Conservation (phyloP, 2,113 vertebrate species). For the Ailurus styani region DNA sequence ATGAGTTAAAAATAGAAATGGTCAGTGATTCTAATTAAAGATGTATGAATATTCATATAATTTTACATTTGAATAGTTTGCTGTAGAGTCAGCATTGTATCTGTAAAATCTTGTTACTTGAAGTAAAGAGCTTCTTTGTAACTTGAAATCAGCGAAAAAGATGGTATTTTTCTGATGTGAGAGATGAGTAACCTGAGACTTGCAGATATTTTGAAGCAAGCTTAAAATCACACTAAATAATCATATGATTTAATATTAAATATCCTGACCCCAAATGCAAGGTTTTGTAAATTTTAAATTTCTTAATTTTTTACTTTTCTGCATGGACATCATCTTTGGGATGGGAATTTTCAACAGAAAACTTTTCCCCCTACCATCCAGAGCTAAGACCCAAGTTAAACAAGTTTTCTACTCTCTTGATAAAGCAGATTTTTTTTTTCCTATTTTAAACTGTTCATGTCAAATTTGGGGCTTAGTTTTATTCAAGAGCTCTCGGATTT, state of each 20-base stretch:
- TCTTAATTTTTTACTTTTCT: neutral
- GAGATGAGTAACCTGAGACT: neutral
- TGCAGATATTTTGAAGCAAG: neutral
- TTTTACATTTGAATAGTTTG: neutral
- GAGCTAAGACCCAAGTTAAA: neutral
- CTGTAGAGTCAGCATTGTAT: neutral
- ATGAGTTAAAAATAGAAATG: neutral
- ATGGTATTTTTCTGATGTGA: neutral
- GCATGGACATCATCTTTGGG: neutral
- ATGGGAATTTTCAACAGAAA: neutral
- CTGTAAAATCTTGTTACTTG: neutral
- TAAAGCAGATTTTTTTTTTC: too few relatives aligned
- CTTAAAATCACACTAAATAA: neutral
- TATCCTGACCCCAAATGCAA: neutral
- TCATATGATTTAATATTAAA: neutral
- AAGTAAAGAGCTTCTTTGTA: neutral
- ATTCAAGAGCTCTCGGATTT: neutral
- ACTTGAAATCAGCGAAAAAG: neutral
- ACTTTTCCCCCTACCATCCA: neutral
- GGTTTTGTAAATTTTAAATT: neutral
- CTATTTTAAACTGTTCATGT: neutral
- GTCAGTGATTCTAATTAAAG: neutral
- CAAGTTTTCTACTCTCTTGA: neutral
- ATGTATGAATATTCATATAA: neutral
- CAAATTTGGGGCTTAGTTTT: neutral